Conservation (phyloP, 2,888 invertebrate genomes). For the Hyposoter didymator region DNA sequence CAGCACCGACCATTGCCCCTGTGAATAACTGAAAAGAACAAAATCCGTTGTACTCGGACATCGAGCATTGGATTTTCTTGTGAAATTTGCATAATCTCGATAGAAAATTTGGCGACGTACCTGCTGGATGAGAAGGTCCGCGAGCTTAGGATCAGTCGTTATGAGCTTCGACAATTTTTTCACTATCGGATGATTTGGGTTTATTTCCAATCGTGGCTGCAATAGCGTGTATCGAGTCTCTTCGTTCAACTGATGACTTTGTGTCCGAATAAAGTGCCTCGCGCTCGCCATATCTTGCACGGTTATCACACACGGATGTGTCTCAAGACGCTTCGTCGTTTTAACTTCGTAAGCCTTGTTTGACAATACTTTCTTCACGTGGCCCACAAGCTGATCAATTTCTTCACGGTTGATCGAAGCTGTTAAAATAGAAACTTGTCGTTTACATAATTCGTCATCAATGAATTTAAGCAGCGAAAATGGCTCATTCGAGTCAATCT, state of each 20-base stretch:
- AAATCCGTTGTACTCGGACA: not conserved
- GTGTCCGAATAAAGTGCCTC: constrained; percentile 96
- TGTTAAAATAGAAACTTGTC: constrained; percentile 71
- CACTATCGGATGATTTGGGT: constrained; percentile 96
- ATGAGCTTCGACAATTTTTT: constrained; percentile 93
- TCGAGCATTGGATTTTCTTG: not conserved
- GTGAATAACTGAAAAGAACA: constrained; percentile 89
- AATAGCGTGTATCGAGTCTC: constrained; percentile 94
- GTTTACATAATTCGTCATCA: constrained; percentile 32
- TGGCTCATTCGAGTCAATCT: not conserved
- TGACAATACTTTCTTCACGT: constrained; percentile 90
- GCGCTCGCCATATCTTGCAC: constrained; percentile 99
- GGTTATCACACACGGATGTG: constrained; percentile 97
- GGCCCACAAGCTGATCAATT: constrained; percentile 91
- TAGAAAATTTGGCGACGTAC: constrained; percentile 80
- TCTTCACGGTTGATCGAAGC: constrained; percentile 90
- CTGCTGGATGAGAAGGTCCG: constrained; percentile 94
- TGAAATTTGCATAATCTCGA: not conserved
- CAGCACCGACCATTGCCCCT: constrained; percentile 98
- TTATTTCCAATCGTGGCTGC: constrained; percentile 97
- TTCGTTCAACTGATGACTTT: constrained; percentile 92
- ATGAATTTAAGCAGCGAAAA: not conserved
- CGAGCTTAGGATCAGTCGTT: constrained; percentile 91
- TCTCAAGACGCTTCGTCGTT: constrained; percentile 93
- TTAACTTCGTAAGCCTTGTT: constrained; percentile 94